Conservation (phyloP, 2,113 vertebrate species). For the Cnemophilus loriae region DNA sequence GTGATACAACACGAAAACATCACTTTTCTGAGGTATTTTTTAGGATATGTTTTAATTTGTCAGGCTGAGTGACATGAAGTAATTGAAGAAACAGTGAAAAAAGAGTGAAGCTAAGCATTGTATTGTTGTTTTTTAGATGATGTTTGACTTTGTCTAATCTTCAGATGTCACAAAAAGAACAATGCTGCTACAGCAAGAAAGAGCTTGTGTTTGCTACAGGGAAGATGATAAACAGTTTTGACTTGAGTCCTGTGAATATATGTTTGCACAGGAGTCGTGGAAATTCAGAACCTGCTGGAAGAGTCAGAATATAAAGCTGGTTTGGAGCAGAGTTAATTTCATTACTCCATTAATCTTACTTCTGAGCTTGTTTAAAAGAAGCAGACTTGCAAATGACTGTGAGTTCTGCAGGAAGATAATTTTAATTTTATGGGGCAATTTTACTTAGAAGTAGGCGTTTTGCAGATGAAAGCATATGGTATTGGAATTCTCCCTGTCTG, state of each 20-base stretch:
- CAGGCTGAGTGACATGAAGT: background rate
- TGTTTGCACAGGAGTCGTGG: background rate
- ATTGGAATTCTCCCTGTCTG: background rate
- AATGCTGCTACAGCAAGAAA: background rate
- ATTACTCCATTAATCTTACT: conserved; percentile 19
- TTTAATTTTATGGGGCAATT: conserved; percentile 11
- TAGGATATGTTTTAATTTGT: background rate
- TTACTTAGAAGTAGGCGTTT: background rate
- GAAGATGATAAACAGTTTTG: background rate
- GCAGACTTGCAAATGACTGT: conserved; percentile 13
- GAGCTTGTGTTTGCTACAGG: background rate
- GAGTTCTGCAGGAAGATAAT: conserved; percentile 9
- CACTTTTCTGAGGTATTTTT: background rate
- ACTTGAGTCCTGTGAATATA: background rate
- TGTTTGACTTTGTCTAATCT: background rate
- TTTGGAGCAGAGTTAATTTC: conserved; percentile 7
- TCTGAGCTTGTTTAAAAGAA: background rate
- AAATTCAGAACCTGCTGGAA: background rate
- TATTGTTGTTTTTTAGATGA: background rate
- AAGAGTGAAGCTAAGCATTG: background rate
- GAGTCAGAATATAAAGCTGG: background rate
- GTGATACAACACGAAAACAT: background rate
- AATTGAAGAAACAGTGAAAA: background rate
- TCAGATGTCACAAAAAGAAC: background rate
- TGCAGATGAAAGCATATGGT: conserved; percentile 20